A percentile compares a stretch with the other conserved stretches of the same genome.
phyloP scores from a whole-genome alignment of 2,113 vertebrate species.

The Thermophis baileyi region DNA sequence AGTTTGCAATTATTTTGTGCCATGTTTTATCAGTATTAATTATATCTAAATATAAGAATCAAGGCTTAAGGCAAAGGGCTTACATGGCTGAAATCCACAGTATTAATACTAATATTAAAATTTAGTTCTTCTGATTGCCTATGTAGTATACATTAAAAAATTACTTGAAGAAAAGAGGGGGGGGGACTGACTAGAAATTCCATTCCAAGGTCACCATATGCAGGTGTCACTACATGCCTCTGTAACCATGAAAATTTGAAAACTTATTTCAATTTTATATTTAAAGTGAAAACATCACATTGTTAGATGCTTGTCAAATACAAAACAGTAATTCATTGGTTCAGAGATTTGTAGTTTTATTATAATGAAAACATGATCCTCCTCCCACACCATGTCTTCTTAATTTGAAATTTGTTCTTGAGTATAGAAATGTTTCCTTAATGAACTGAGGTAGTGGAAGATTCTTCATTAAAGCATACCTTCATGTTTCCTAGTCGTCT shows the following conservation, averaged over 20 bases:
- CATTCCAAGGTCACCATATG: not conserved
- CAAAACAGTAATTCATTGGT: not conserved
- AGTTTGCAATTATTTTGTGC: not conserved
- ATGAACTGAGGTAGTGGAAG: not conserved
- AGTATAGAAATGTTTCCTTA: not conserved
- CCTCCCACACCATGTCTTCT: not conserved
- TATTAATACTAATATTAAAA: not conserved
- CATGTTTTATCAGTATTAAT: not conserved
- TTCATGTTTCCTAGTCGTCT: constrained; percentile 93
- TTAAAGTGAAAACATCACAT: not conserved
- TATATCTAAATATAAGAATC: not conserved
- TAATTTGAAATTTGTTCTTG: not conserved
- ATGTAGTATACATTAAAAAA: not conserved
- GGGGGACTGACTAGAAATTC: not conserved
- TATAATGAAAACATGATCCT: not conserved
- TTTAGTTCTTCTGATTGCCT: not conserved
- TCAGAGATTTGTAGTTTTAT: not conserved
- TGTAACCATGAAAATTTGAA: not conserved
- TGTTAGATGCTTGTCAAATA: not conserved
- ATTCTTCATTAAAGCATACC: constrained; percentile 68
- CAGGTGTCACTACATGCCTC: not conserved
- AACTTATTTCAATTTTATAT: not conserved
- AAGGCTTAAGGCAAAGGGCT: not conserved
- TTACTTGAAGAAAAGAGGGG: not conserved
- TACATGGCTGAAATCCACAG: not conserved